Base-by-base conservation (phyloP, 2,888 invertebrate species). In the Tiphia femorata region DNA sequence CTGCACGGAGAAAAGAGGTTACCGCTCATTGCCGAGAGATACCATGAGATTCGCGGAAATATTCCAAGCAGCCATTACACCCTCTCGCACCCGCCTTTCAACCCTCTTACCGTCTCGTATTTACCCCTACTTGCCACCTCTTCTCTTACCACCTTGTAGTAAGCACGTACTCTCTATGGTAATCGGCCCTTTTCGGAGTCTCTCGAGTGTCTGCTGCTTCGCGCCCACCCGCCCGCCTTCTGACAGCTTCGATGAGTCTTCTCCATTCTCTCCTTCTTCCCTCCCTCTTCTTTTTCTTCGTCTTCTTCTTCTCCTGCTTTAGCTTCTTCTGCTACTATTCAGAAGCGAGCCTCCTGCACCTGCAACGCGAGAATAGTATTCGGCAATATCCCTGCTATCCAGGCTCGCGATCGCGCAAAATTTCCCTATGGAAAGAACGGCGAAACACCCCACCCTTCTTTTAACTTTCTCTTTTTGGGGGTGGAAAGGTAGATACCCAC, bases 111-210 rank as follows among this genome's bases (percentile, higher is more conserved):
- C n/a, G n/a, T 41, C 6, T 8, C 10, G 7, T 1, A 29, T 7
- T 7, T 29, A 10, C 3, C 12, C 7, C 29, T 29, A 2, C 3
- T 12, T 29, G 29, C 7, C 29, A 7, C 29, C 8, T 8, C 6
- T 6, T 8, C 8, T 25, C 25, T 8, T 25, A 10, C 7, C 21
- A 6, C 19, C 40, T 17, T 23, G 23, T 27, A 21, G 49, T 49
- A 58, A 54, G 50, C 50, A 48, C 61, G 58, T 51, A 64, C 50
- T 59, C 48, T 40, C 40, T 58, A 58, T 52, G 52, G 17, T 55
- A 58, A 66, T 67, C 48, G 44, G 33, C 23, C 38, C 58, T 33
- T 51, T 52, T 42, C 27, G 41, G 35, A 20, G 14, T 20, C 16
- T 54, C 27, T 16, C 38, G 30, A 25, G 19, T 37, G 47, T 43